A percentile compares a stretch with the other conserved stretches of the same genome.
Evolutionary conservation across 2,113 vertebrate species (phyloP).

Genomic region (Passer domesticus): DNA sequence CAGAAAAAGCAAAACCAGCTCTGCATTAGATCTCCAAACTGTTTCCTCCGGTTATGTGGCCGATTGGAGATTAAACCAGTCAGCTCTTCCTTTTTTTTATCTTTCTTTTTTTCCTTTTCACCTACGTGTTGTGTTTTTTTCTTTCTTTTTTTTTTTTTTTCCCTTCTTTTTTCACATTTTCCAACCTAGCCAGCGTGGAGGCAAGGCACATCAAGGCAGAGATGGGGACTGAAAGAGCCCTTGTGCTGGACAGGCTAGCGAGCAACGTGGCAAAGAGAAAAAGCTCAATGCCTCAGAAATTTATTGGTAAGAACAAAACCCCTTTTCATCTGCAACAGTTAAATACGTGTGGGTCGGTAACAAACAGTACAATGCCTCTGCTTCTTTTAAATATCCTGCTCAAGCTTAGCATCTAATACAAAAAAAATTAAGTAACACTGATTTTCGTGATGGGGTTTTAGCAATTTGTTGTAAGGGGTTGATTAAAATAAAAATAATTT

Average conservation of each 20-base stretch:
- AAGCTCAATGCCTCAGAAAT: constrained; percentile 96
- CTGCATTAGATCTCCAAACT: constrained; percentile 20
- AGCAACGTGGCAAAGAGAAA: constrained; percentile 95
- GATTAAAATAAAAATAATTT: not conserved
- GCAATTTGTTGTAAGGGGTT: not conserved
- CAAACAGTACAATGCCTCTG: not conserved
- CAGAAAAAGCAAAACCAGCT: constrained; percentile 33
- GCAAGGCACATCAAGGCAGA: constrained; percentile 81
- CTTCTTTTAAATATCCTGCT: constrained; percentile 22
- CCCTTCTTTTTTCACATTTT: constrained; percentile 44
- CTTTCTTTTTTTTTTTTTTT: not conserved
- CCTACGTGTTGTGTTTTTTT: not conserved
- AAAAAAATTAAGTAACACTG: not conserved
- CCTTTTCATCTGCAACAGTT: constrained; percentile 45
- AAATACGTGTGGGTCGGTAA: constrained; percentile 16
- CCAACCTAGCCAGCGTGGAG: constrained; percentile 79
- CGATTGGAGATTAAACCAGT: not conserved
- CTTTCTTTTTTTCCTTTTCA: not conserved
- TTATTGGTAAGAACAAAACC: constrained; percentile 86
- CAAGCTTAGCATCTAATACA: not conserved
- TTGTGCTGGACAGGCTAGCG: constrained; percentile 91
- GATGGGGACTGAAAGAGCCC: constrained; percentile 89
- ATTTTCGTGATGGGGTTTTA: not conserved
- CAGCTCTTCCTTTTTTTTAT: constrained; percentile 22
- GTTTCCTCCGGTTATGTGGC: constrained; percentile 26